phyloP scores from a whole-genome alignment of 2,113 vertebrate genomes.

The Opisthocomus hoazin region DNA sequence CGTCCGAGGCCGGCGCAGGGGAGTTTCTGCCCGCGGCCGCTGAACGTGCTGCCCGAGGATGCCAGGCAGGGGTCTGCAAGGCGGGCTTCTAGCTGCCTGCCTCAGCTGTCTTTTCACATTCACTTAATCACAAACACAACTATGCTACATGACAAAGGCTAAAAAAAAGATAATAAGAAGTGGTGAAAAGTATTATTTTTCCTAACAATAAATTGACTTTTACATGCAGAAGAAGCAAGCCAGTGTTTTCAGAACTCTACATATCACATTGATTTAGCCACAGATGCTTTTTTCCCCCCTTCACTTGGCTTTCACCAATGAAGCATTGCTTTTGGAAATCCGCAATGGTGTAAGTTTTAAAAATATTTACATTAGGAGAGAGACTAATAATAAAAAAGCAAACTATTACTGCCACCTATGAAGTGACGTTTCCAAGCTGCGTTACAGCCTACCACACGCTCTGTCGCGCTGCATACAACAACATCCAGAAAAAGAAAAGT shows the following conservation, averaged over 20 bases:
- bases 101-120: neutral
- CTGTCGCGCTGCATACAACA: neutral
- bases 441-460: neutral
- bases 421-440: neutral
- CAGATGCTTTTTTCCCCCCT: neutral
- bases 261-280: neutral
- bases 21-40: neutral
- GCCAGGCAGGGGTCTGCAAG: neutral
- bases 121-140: neutral
- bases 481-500: too few relatives aligned
- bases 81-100: neutral
- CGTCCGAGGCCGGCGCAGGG: accelerated
- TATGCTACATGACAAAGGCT: neutral
- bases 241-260: neutral
- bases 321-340: neutral
- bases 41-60: neutral
- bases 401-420: neutral
- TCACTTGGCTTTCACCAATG: neutral
- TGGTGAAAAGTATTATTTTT: neutral
- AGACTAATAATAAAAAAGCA: neutral
- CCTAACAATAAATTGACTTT: neutral
- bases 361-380: neutral
- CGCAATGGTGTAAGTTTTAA: neutral
- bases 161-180: neutral
- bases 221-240: neutral